These are phyloP conservation scores for Mixornis gularis DNA, from an alignment of 2,113 vertebrate species.

Conservation along the genomic window DNA sequence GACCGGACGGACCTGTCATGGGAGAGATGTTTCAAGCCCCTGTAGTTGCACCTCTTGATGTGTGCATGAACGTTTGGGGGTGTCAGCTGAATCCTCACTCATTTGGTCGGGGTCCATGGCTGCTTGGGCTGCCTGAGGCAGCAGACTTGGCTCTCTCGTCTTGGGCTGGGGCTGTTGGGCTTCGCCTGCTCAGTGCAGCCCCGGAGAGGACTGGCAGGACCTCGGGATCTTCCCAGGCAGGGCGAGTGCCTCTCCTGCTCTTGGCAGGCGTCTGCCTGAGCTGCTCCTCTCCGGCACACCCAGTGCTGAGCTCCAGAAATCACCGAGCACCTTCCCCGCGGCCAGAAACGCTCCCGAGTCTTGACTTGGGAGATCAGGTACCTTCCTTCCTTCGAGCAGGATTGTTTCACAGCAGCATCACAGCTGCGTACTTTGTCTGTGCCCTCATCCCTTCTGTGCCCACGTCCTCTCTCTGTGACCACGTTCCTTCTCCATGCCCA, in stretches of 20 bases:
- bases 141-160: rapidly evolving
- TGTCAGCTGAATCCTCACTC: not conserved
- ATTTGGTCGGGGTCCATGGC: rapidly evolving
- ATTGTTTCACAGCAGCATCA: not conserved
- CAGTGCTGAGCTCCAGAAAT: not conserved
- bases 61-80: rapidly evolving
- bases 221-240: not conserved
- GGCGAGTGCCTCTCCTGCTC: not conserved
- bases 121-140: too few relatives aligned
- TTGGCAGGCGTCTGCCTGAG: not conserved
- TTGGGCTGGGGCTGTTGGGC: not conserved
- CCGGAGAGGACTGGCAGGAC: not conserved
- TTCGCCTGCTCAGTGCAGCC: rapidly evolving
- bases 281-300: not conserved
- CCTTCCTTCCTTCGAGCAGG: not conserved
- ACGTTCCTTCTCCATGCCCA: rapidly evolving
- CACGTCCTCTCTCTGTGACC: not conserved
- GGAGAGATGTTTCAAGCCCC: not conserved
- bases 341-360: rapidly evolving
- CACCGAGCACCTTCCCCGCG: not conserved
- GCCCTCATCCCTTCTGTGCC: not conserved
- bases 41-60: not conserved
- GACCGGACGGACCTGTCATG: rapidly evolving
- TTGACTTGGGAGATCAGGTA: not conserved
- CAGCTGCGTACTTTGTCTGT: not conserved